Percentiles rank a stretch among this genome's conserved stretches.
Evolutionary conservation across 2,797 vertebrate genomes (phyloP).

Genomic region (Sebastolobus alascanus): DNA sequence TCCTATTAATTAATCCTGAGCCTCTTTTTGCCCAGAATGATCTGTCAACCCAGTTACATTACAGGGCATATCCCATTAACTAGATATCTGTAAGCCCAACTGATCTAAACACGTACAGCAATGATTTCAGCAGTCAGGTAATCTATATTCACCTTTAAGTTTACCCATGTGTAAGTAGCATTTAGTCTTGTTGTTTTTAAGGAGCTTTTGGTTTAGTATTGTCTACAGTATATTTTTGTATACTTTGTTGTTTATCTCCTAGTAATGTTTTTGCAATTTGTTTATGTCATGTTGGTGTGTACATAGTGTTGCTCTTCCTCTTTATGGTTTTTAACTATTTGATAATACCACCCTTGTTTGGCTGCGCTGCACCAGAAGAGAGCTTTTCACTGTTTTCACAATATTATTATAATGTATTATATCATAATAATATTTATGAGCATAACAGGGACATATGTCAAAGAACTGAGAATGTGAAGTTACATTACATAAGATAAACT

Average conservation of each 20-base stretch:
- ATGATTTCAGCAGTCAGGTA: neutral
- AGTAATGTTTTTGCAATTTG: neutral
- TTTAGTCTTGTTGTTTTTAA: neutral
- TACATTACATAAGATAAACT: no score
- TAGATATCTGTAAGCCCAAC: neutral
- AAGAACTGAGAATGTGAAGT: no score
- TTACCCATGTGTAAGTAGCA: neutral
- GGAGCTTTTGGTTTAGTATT: neutral
- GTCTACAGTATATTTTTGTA: neutral
- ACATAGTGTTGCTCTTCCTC: slow-evolving; percentile 1
- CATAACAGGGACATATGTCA: no score
- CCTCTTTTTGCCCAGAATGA: neutral
- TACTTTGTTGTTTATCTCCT: neutral
- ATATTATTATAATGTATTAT: no score
- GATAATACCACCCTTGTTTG: neutral
- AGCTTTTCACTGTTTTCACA: neutral
- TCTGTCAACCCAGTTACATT: neutral
- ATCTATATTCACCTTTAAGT: neutral
- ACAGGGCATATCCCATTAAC: neutral
- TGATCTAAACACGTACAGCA: neutral
- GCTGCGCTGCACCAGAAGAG: no score
- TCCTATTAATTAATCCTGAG: neutral
- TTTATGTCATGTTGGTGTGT: neutral
- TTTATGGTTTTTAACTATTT: slow-evolving; percentile 7
- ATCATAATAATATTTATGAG: no score